Percentiles rank a stretch among this genome's conserved stretches.
Evolutionary conservation across 2,888 invertebrate species (phyloP).

Genomic region (Tetheella fluctuosa): DNA sequence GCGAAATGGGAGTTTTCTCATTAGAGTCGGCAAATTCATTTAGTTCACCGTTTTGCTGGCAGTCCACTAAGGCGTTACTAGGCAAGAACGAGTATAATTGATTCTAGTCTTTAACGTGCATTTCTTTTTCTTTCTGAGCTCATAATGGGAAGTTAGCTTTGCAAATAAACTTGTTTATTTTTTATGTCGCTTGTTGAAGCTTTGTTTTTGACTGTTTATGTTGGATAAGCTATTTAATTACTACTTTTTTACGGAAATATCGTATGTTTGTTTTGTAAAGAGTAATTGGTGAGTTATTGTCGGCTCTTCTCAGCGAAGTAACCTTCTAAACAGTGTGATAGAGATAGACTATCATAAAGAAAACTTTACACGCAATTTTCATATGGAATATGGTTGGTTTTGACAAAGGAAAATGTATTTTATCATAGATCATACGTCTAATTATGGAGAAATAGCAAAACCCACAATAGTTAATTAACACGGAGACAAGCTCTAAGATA

Average conservation of each 20-base stretch:
- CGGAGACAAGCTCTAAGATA: not conserved
- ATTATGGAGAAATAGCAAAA: not conserved
- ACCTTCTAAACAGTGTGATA: too few relatives aligned
- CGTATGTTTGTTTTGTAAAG: too few relatives aligned
- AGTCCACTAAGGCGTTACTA: slow-evolving; percentile 30
- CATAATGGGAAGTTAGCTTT: slow-evolving; percentile 15
- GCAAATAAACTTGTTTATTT: slow-evolving; percentile 8
- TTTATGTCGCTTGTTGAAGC: not conserved
- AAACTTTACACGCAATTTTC: too few relatives aligned
- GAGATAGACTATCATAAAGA: too few relatives aligned
- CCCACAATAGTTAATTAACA: not conserved
- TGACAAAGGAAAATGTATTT: not conserved
- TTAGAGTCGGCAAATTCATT: slow-evolving; percentile 71
- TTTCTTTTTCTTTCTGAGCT: slow-evolving; percentile 24
- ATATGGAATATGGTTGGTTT: not conserved
- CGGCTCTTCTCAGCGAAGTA: too few relatives aligned
- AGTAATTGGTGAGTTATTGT: too few relatives aligned
- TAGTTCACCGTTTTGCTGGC: slow-evolving; percentile 48
- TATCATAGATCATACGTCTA: too few relatives aligned
- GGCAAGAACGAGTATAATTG: slow-evolving; percentile 45
- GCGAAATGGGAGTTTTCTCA: slow-evolving; percentile 70
- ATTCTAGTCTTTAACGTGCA: slow-evolving; percentile 33
- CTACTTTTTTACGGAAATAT: too few relatives aligned
- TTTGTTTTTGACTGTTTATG: not conserved
- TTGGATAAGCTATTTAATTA: not conserved